Percentiles rank a stretch among this genome's conserved stretches.
phyloP scores from a whole-genome alignment of 2,888 invertebrate species.

The Exephanes ischioxanthus region DNA sequence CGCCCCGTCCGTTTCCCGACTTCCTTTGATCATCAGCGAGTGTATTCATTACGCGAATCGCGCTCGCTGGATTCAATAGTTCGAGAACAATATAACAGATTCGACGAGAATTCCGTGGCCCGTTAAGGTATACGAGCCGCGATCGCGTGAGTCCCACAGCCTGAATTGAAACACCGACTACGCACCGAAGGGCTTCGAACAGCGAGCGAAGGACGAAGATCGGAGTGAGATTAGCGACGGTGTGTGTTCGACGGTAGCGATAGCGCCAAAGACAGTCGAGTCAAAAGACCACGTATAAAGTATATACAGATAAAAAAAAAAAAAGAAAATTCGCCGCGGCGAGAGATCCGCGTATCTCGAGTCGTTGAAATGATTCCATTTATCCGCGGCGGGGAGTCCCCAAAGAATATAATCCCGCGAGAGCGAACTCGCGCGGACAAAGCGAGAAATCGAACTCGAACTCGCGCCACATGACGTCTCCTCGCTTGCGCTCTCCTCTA shows the following conservation, averaged over 20 bases:
- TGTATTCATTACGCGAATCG: slow-evolving; percentile 11
- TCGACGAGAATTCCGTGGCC: background rate
- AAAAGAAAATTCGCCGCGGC: too few relatives aligned
- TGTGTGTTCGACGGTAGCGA: slow-evolving; percentile 29
- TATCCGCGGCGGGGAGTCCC: slow-evolving; percentile 81
- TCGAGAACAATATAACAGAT: slow-evolving; percentile 13
- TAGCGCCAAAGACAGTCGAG: slow-evolving; percentile 37
- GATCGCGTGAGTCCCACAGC: slow-evolving; percentile 22
- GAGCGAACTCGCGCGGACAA: slow-evolving; percentile 56
- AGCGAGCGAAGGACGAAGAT: slow-evolving; percentile 12
- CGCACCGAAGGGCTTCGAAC: background rate
- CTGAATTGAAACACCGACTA: slow-evolving; percentile 6
- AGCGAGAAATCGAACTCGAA: slow-evolving; percentile 61
- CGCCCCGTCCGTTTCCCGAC: background rate
- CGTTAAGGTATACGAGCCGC: background rate
- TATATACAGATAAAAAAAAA: slow-evolving; percentile 20
- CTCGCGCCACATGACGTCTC: slow-evolving; percentile 49
- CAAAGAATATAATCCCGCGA: slow-evolving; percentile 65
- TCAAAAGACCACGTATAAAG: slow-evolving; percentile 48
- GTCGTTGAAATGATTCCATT: slow-evolving; percentile 81
- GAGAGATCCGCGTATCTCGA: slow-evolving; percentile 55
- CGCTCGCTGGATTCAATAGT: slow-evolving; percentile 4
- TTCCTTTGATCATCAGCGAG: slow-evolving; percentile 13
- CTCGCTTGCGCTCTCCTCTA: slow-evolving; percentile 15
- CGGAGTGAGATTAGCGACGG: slow-evolving; percentile 21